Evolutionary conservation across 2,113 vertebrate species (phyloP), one percentile per base, ranked within the genome.

Genomic region (Nycticebus coucang): DNA sequence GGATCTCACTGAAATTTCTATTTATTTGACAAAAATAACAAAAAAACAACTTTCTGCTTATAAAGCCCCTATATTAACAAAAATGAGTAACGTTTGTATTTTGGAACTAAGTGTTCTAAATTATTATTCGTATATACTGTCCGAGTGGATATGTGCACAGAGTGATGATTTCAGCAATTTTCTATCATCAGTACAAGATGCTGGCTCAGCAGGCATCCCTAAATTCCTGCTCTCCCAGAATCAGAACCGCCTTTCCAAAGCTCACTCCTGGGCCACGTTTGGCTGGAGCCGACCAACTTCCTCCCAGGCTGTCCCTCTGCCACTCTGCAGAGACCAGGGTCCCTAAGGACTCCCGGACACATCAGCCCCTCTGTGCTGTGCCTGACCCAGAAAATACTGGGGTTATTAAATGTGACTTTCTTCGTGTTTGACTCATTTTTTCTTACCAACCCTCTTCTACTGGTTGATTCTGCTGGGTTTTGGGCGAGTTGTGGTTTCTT

Each of bases 161-260:
- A n/a, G 22, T 7, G 12, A 18, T 4, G 5, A 60, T 35, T 37
- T 0, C 26, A 30, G 59, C 30, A 50, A 62, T 81, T 11, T 10
- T 26, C 0, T n/a, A 5, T 26, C 33, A 21, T 77, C 1, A 14
- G 1, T 21, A 17, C n/a, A 82, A 80, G 0, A 17, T 5, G n/a
- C 59, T 45, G 33, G 8, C 33, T 50, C 28, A 13, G 24, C 17
- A 37, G 18, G 50, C 37, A 7, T 24, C 37, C 69, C 41, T 50
- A 66, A 21, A 1, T 28, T 3, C 7, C 18, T 15, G 37, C 18
- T 69, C 22, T 41, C 45, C 7, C 17, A 33, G 21, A 60, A 12
- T 28, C 30, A 71, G 62, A 79, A 77, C 37, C 0, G 15, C 13
- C 33, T 33, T 12, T 13, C 24, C 35, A 28, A 62, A 71, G 4